These are phyloP conservation scores for Koerneria pararmatus DNA, from an alignment of 2,888 invertebrate species.

Conservation along the genomic window DNA sequence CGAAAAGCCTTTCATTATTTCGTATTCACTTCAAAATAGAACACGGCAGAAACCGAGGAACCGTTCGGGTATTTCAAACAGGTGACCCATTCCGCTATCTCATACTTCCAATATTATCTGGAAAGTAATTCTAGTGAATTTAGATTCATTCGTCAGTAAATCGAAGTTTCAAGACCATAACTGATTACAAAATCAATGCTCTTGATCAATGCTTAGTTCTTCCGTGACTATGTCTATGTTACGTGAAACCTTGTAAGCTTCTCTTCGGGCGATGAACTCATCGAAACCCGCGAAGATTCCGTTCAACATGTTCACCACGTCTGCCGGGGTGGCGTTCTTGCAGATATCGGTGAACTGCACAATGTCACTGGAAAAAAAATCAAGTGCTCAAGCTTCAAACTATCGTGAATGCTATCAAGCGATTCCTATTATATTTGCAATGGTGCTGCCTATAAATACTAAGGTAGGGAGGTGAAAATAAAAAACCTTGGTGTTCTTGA, in stretches of 20 bases:
- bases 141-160: background rate
- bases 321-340: conserved; percentile 44
- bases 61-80: background rate
- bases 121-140: background rate
- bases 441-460: too few species aligned
- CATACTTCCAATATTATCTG: background rate
- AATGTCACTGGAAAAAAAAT: conserved; percentile 38
- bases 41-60: too few species aligned
- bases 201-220: too few species aligned
- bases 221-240: too few species aligned
- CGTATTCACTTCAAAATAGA: too few species aligned
- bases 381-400: background rate
- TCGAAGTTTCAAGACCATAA: background rate
- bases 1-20: too few species aligned
- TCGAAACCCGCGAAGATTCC: conserved; percentile 53
- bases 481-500: too few species aligned
- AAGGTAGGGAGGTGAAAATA: too few species aligned
- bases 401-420: too few species aligned
- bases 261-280: conserved; percentile 44
- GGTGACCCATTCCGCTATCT: background rate
- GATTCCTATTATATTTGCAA: too few species aligned
- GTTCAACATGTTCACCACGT: conserved; percentile 52
- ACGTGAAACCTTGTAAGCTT: conserved; percentile 45
- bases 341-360: conserved; percentile 54
- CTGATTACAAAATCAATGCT: too few species aligned